Base-by-base conservation (phyloP, 2,113 vertebrate genomes). In the Echinops telfairi region DNA sequence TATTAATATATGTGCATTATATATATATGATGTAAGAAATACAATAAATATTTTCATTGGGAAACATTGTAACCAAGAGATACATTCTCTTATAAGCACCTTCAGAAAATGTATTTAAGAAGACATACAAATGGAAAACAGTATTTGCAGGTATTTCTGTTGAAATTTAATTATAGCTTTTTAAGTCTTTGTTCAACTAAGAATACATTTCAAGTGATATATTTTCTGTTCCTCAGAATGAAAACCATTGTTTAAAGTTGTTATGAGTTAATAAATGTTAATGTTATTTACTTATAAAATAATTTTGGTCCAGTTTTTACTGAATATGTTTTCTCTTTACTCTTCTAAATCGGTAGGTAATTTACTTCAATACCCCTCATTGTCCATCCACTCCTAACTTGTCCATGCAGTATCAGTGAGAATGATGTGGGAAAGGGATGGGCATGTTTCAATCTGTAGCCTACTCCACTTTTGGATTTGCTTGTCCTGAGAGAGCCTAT, bases 401-500 rank as follows among this genome's bases (percentile, higher is more conserved):
- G 9, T 19, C 27, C 20, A 6, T 3, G 23, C 10, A 47, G 14
- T 16, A 25, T 2, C 68, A 19, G 9, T 22, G 38, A 31, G 83
- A 47, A 17, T 57, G 29, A 4, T 3, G 11, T 1, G 33, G 10
- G 58, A 66, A 22, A 36, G 23, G 15, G 14, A 17, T 6, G 38
- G n/a, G 0, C 10, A 0, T 8, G 53, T 38, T 53, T 6, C 78
- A 58, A 3, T 19, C 12, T 0, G 4, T 2, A 6, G 19, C 19
- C 25, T 33, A 5, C 1, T 75, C 7, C 15, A 36, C 12, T 6
- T 23, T 1, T 5, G 17, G 6, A 15, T 4, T 19, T 43, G 6
- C 10, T 31, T 31, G 4, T 38, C 0, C 11, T 15, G 3, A 85
- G 4, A 60, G 62, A 83, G 0, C 4, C 1, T 1, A 20, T 6